phyloP scores from a whole-genome alignment of 1,140 invertebrate genomes.

The Neodiprion pinetum region DNA sequence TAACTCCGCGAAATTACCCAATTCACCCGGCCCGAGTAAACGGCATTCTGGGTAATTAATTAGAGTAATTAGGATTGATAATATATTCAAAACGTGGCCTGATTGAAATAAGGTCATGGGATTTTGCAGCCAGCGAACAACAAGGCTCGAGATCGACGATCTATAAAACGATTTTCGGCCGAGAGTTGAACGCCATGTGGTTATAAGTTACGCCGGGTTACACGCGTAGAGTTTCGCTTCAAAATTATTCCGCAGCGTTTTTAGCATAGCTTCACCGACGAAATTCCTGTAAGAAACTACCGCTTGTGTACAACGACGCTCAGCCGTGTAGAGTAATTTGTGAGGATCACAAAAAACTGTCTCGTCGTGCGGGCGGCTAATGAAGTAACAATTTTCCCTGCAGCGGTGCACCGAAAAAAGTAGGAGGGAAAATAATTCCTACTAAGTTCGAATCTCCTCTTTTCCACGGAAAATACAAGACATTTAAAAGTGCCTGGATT shows the following conservation, averaged over 20 bases:
- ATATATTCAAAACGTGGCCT: constrained; percentile 2
- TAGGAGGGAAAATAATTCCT: background rate
- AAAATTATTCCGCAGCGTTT: too few species aligned
- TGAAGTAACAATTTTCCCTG: background rate
- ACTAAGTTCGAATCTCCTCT: background rate
- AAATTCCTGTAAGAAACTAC: too few species aligned
- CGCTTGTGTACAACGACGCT: too few species aligned
- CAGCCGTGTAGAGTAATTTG: background rate
- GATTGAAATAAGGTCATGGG: background rate
- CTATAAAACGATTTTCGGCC: too few species aligned
- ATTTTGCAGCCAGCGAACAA: background rate
- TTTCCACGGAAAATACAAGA: background rate
- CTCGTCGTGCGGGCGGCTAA: background rate
- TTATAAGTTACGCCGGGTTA: too few species aligned
- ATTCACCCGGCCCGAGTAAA: background rate
- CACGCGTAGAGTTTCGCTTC: too few species aligned
- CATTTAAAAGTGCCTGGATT: constrained; percentile 3
- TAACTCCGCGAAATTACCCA: background rate
- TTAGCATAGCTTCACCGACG: too few species aligned
- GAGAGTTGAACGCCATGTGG: too few species aligned
- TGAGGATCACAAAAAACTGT: background rate
- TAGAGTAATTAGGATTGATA: background rate
- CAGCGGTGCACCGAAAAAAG: background rate
- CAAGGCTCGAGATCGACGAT: too few species aligned
- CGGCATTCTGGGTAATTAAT: background rate